These are phyloP conservation scores for Varanus komodoensis DNA, from an alignment of 2,113 vertebrate species.

Conservation along the genomic window DNA sequence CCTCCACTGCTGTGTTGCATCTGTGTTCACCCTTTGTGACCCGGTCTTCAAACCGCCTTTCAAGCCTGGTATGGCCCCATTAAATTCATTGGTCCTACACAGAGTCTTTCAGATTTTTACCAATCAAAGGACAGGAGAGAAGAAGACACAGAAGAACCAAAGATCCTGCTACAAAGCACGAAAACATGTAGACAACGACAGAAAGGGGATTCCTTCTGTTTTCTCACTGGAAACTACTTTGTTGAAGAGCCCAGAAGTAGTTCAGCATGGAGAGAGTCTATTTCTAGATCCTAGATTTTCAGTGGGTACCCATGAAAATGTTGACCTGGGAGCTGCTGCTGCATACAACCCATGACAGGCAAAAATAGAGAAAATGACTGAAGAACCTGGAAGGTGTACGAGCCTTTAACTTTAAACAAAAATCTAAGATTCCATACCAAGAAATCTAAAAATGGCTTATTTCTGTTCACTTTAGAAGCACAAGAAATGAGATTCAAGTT, in stretches of 20 bases:
- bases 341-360: neutral
- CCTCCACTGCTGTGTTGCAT: neutral
- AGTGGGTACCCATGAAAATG: neutral
- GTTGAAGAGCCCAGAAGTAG: neutral
- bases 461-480: conserved; percentile 15
- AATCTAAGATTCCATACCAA: conserved; percentile 40
- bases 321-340: neutral
- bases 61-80: neutral
- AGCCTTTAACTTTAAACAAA: neutral
- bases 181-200: neutral
- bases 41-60: neutral
- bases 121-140: neutral
- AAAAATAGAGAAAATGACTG: neutral
- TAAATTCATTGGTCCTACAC: neutral
- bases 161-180: neutral
- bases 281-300: neutral
- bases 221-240: neutral
- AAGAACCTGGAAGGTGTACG: neutral
- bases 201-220: no score
- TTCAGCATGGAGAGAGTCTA: neutral
- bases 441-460: conserved; percentile 53
- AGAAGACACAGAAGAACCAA: neutral
- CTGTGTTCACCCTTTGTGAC: neutral
- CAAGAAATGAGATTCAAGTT: conserved; percentile 45
- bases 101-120: neutral